Evolutionary conservation across 23 tunicate species (phyloP).

Genomic region (Trididemnum nubilum): DNA sequence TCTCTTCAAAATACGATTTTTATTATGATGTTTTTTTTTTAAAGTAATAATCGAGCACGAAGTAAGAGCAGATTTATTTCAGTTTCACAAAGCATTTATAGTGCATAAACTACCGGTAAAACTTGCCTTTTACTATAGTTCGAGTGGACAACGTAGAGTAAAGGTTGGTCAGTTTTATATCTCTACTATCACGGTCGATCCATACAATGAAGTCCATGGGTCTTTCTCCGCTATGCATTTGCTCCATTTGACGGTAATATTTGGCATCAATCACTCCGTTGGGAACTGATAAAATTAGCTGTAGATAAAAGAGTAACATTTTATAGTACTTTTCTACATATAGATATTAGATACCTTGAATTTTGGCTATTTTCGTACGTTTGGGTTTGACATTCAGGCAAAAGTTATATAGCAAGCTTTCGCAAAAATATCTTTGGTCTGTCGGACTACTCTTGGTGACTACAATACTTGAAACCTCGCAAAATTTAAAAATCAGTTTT

Average conservation of each 20-base stretch:
- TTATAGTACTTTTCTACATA: neutral
- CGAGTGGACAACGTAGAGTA: neutral
- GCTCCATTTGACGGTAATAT: conserved; percentile 29
- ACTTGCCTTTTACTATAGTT: conserved; percentile 56
- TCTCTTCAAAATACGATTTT: too few relatives aligned
- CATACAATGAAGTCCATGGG: conserved; percentile 36
- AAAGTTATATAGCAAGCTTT: neutral
- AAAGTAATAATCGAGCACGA: too few relatives aligned
- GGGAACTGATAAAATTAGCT: conserved; percentile 47
- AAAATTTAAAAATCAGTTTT: too few relatives aligned
- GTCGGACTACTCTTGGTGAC: too few relatives aligned
- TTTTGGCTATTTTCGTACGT: neutral
- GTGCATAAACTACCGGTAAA: neutral
- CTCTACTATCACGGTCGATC: conserved; percentile 70
- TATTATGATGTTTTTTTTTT: too few relatives aligned
- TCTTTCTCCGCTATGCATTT: neutral
- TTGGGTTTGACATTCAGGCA: neutral
- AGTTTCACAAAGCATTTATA: neutral
- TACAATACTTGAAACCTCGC: too few relatives aligned
- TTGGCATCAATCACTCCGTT: conserved; percentile 75
- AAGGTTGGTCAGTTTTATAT: conserved; percentile 49
- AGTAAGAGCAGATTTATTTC: neutral
- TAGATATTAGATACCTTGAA: neutral
- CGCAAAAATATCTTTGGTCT: too few relatives aligned
- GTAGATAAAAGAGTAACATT: conserved; percentile 8